Evolutionary conservation across 2,113 vertebrate genomes (phyloP).

Genomic region (Colinus virginianus): DNA sequence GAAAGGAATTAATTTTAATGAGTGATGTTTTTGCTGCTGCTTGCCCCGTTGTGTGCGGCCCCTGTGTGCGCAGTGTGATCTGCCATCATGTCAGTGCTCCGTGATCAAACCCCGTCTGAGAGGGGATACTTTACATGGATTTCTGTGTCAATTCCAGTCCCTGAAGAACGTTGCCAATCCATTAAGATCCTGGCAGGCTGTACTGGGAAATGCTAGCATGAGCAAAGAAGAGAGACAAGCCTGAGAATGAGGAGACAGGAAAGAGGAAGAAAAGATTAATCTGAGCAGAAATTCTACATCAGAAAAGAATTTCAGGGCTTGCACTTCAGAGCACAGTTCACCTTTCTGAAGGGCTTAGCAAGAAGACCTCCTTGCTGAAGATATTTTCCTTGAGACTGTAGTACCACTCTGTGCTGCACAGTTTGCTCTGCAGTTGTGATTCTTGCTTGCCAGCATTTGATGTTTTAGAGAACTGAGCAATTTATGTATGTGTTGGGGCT

Average conservation of each 20-base stretch:
- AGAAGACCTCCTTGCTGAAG: background rate
- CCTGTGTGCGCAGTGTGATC: constrained; percentile 56
- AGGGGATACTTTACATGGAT: constrained; percentile 67
- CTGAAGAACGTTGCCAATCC: constrained; percentile 62
- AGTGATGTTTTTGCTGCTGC: constrained; percentile 61
- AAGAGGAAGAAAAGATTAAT: constrained; percentile 30
- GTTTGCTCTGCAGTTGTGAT: background rate
- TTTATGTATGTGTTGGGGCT: background rate
- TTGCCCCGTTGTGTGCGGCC: constrained; percentile 48
- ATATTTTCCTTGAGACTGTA: background rate
- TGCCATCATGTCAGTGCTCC: constrained; percentile 67
- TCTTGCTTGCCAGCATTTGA: background rate
- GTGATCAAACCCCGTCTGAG: constrained; percentile 63
- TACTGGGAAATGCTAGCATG: constrained; percentile 56
- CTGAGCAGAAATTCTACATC: constrained; percentile 43
- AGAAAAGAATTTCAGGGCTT: background rate
- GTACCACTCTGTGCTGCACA: background rate
- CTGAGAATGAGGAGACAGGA: constrained; percentile 3
- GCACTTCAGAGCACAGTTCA: background rate
- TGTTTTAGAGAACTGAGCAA: background rate
- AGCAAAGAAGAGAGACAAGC: constrained; percentile 7
- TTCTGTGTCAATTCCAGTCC: constrained; percentile 71
- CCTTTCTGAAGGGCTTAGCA: background rate
- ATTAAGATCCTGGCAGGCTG: constrained; percentile 68
- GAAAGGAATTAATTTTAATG: constrained; percentile 78